Evolutionary conservation across 2,797 vertebrate genomes (phyloP), one percentile per base, ranked within the genome.

Genomic region (Acridotheres tristis): DNA sequence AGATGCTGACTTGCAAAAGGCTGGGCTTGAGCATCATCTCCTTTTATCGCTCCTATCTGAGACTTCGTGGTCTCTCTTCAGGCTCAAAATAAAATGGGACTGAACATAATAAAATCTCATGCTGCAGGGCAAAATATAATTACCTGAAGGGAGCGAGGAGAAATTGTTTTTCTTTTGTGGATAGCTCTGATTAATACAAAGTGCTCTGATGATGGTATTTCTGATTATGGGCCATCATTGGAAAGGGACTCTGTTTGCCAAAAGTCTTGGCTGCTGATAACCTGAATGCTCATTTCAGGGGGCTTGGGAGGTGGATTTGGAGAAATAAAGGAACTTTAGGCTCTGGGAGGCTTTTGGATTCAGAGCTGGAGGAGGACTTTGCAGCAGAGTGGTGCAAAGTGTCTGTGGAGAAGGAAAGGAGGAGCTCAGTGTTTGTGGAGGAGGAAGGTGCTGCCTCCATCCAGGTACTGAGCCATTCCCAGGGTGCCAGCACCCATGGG

Each of bases 1-100:
- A 92, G 92, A 87, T 89, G 89, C 76, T 96, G 93, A 94, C 87
- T 92, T 87, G 88, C 81, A 73, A 73, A 90, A 91, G 93, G 51
- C 61, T 87, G 84, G 75, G 88, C 74, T 93, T 62, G 74, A 93
- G 51, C 77, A 84, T 68, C 50, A 22, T 81, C 73, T 93, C 43
- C 72, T 83, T 93, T 84, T 91, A 89, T 94, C 48, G 3, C 72
- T 91, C 81, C 40, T 62, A n/a, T 74, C 93, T 66, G 61, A 95
- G 91, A 62, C 79, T 84, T 77, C 3, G 5, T 27, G n/a, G 40
- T 61, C 42, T 80, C 68, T 93, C 75, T 81, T 75, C 78, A 85
- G 54, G 62, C 72, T 93, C 14, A 22, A 80, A 93, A 81, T 90
- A 92, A 96, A 94, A 89, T 75, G 76, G 34, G 82, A 73, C 65